A percentile compares a stretch with the other conserved stretches of the same genome.
These are phyloP conservation scores for Actenoides lindsayi DNA, from an alignment of 2,113 vertebrate genomes.

Conservation along the genomic window DNA sequence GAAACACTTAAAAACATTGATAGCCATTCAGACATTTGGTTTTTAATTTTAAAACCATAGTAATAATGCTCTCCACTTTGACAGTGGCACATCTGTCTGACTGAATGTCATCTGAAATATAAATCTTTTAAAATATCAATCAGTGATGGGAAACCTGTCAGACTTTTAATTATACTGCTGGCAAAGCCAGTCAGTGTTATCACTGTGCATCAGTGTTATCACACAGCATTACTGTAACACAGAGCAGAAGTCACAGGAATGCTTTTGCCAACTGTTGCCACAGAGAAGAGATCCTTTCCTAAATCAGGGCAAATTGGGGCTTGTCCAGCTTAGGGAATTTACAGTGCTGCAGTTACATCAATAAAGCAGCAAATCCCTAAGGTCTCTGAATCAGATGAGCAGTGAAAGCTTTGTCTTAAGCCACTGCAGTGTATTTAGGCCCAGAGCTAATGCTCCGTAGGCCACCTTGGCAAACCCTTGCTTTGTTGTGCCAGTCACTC, in stretches of 20 bases:
- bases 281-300: background rate
- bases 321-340: background rate
- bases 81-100: background rate
- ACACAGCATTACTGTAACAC: background rate
- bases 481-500: background rate
- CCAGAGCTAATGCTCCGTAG: background rate
- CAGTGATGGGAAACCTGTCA: background rate
- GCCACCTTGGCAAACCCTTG: background rate
- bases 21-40: background rate
- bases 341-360: background rate
- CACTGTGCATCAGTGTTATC: too few species aligned
- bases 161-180: background rate
- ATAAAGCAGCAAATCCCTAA: background rate
- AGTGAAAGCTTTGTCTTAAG: background rate
- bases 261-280: background rate
- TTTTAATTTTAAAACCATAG: background rate
- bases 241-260: background rate
- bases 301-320: background rate
- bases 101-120: background rate
- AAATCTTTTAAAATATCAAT: constrained; percentile 2
- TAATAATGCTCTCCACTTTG: background rate
- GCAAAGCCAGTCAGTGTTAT: background rate
- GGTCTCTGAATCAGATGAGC: background rate
- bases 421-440: background rate
- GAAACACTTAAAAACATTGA: background rate